phyloP scores from a whole-genome alignment of 2,113 vertebrate genomes.

The Peromyscus polionotus region DNA sequence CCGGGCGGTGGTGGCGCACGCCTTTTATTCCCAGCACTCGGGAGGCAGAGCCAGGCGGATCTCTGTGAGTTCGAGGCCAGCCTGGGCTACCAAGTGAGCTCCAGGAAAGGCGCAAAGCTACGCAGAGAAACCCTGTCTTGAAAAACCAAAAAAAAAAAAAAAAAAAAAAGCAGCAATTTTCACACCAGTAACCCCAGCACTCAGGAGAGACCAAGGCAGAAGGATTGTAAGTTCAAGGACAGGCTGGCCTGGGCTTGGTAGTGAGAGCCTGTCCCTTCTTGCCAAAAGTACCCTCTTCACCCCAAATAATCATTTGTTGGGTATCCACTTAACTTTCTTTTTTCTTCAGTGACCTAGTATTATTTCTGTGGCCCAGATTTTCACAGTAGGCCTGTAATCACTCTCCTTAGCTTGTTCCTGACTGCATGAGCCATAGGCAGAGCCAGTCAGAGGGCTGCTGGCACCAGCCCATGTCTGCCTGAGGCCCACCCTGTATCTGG shows the following conservation, averaged over 20 bases:
- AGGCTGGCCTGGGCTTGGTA: neutral
- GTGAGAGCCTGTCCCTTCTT: neutral
- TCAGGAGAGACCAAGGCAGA: neutral
- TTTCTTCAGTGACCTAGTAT: neutral
- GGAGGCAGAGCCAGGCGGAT: too few species aligned
- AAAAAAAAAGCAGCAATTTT: neutral
- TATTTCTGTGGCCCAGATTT: neutral
- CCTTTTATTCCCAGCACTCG: too few species aligned
- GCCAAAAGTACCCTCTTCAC: neutral
- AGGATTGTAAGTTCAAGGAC: neutral
- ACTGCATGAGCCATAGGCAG: accelerated
- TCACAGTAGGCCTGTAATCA: neutral
- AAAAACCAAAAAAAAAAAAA: too few species aligned
- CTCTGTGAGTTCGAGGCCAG: too few species aligned
- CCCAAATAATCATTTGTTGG: neutral
- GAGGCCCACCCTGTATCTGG: neutral
- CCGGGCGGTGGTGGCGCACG: too few species aligned
- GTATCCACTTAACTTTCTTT: neutral
- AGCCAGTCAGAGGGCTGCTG: accelerated
- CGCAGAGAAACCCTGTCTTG: too few species aligned
- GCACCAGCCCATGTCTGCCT: neutral
- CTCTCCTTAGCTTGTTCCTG: neutral
- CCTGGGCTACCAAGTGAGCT: too few species aligned
- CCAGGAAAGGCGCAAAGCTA: too few species aligned
- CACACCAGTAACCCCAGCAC: neutral